Conservation (phyloP, 2,888 invertebrate genomes). For the Ptilodon capucinus region DNA sequence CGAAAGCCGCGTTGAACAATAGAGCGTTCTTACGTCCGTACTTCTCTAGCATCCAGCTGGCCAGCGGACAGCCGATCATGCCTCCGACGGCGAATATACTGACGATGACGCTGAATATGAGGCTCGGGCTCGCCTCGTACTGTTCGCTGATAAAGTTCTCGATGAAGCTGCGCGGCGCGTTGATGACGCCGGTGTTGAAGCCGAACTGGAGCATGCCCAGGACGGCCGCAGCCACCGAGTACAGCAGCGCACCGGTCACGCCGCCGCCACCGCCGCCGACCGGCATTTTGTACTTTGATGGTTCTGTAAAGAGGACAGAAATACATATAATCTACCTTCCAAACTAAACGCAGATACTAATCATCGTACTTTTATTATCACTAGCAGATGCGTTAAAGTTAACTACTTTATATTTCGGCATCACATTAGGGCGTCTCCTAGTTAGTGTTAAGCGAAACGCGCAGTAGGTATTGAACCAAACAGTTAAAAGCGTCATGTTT, state of each 20-base stretch:
- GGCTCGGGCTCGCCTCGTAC: conserved; percentile 72
- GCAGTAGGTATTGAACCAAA: too few relatives aligned
- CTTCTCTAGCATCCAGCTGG: conserved; percentile 87
- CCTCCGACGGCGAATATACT: conserved; percentile 91
- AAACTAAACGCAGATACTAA: too few relatives aligned
- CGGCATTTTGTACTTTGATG: conserved; percentile 54
- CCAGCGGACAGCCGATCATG: conserved; percentile 89
- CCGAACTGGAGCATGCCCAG: conserved; percentile 88
- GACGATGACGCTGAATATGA: conserved; percentile 86
- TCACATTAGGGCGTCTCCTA: too few relatives aligned
- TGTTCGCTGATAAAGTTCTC: conserved; percentile 84
- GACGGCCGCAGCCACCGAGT: conserved; percentile 85
- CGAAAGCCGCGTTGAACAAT: conserved; percentile 84
- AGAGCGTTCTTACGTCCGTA: conserved; percentile 87
- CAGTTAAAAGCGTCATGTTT: too few relatives aligned
- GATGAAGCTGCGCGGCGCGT: conserved; percentile 85
- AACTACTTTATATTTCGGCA: too few relatives aligned
- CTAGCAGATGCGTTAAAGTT: too few relatives aligned
- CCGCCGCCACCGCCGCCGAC: conserved; percentile 81
- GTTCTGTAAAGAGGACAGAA: conserved; percentile 47
- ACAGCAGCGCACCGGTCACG: conserved; percentile 84
- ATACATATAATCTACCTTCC: background rate
- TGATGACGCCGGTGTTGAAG: conserved; percentile 88
- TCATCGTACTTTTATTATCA: too few relatives aligned
- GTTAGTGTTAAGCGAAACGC: too few relatives aligned